Evolutionary conservation across 2,797 vertebrate genomes (phyloP), one percentile per base, ranked within the genome.

Genomic region (Leptodactylus fallax): DNA sequence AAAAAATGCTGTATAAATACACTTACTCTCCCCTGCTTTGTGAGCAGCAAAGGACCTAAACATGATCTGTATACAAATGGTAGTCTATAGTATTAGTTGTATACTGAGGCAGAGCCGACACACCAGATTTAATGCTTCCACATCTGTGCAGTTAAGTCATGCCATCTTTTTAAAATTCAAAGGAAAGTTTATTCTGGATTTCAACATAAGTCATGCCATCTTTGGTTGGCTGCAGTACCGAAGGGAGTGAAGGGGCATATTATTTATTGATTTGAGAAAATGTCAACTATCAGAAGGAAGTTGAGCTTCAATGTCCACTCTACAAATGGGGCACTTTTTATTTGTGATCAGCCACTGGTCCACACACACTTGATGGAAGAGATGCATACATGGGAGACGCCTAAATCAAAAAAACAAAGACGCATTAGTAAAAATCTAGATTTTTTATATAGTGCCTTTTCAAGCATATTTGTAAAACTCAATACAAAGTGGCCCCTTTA

Each of bases 241-340:
- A 96, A 94, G 95, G 95, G 95, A 92, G 93, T 85, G 60, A 76
- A 94, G 92, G 88, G 60, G 92, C 90, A 79, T 51, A 86, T 82
- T 67, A 76, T 65, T 71, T 16, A 23, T 21, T 21, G 71, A 77
- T 95, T 95, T 95, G 94, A 94, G 94, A 95, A n/a, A 95, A 96
- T 96, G 98, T 99, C 98, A 99, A 98, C 98, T 99, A 95, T 99
- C 98, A 88, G 97, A 96, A 87, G 98, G 98, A 95, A 99, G 95
- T 94, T 99, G 98, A 90, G 98, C 98, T 93, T 99, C 98, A 95
- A 99, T 99, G 97, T 99, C 98, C 97, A 99, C 98, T 96, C 98
- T 97, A 97, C 98, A 99, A 94, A 99, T 99, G 95, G 98, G 98
- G 97, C 98, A 99, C 96, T 99, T 99, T 96, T 99, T 99, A 93